Percentiles rank a stretch among this genome's conserved stretches.
Conservation (phyloP, 2,797 vertebrate species). For the Lemur catta region DNA sequence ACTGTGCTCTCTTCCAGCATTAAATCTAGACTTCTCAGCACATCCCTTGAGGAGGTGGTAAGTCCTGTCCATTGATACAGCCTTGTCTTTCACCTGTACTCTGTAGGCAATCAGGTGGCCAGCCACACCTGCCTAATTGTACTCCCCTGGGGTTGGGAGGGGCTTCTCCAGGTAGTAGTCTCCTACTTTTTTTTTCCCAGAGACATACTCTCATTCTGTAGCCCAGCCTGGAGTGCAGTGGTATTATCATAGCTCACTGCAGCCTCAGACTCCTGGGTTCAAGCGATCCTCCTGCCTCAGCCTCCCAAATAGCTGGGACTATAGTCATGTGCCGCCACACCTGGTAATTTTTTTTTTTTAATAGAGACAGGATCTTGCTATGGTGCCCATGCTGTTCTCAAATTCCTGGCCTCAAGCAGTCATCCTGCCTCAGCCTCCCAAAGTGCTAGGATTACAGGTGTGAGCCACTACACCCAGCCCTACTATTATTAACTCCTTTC, state of each 20-base stretch:
- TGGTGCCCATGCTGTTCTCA: background rate
- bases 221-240: background rate
- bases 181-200: background rate
- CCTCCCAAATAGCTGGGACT: background rate
- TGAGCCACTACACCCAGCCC: too few relatives aligned
- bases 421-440: background rate
- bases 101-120: too few relatives aligned
- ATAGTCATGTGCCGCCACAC: rapidly evolving
- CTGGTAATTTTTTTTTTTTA: background rate
- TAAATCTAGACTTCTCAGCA: background rate
- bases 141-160: background rate
- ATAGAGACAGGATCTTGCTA: background rate
- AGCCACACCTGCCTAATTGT: background rate
- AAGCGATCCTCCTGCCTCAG: background rate
- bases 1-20: background rate
- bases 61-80: background rate
- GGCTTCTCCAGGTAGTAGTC: background rate
- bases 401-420: background rate
- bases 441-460: too few relatives aligned
- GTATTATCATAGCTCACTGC: background rate
- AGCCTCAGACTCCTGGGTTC: background rate
- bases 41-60: background rate
- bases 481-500: background rate
- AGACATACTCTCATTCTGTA: background rate
- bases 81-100: background rate